Base-by-base conservation (phyloP, 92 coral and sea anemone genomes). In the Diadumene lineata region DNA sequence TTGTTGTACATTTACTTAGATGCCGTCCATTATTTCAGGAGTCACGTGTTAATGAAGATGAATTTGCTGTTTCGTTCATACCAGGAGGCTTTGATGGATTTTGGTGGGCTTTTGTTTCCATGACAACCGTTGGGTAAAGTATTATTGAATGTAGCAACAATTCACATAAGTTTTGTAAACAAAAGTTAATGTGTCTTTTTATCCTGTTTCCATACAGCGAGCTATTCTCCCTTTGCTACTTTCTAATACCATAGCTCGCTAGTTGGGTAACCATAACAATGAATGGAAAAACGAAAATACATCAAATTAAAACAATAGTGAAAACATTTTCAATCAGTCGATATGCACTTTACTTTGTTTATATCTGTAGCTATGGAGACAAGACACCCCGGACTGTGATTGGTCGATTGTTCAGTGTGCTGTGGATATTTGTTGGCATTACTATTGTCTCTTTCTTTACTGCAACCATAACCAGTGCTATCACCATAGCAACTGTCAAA, bases 51-150 rank as follows among this genome's bases (percentile, higher is more conserved):
- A 69, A 69, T 48, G 18, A 50, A 1, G 30, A 73, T 2, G 79
- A 74, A 34, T 74, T 74, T 65, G 31, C 79, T 26, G 22, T 24
- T 1, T 62, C 79, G n/a, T 74, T 74, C 58, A 43, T 60, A 8
- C 69, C 55, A 24, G 79, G 79, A 46, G 44, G 69, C 33, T 60
- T 57, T 26, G 79, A 74, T n/a, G 79, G 79, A 7, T 60, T 62
- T 31, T 74, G 79, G 79, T 74, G 79, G 79, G 79, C 79, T 8
- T 74, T 74, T 27, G 26, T 74, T 34, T 74, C 79, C 34, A 74
- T 74, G 79, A 74, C 79, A 28, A 74, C 79, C 8, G 79, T 74
- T 19, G 79, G 79, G 79, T 74, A 62, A 74, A 26, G 13, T 22
- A 6, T 38, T 38, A n/a, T n/a, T n/a, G n/a, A n/a, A n/a, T n/a